Conservation (phyloP, 2,113 vertebrate genomes). For the Meleagris gallopavo region DNA sequence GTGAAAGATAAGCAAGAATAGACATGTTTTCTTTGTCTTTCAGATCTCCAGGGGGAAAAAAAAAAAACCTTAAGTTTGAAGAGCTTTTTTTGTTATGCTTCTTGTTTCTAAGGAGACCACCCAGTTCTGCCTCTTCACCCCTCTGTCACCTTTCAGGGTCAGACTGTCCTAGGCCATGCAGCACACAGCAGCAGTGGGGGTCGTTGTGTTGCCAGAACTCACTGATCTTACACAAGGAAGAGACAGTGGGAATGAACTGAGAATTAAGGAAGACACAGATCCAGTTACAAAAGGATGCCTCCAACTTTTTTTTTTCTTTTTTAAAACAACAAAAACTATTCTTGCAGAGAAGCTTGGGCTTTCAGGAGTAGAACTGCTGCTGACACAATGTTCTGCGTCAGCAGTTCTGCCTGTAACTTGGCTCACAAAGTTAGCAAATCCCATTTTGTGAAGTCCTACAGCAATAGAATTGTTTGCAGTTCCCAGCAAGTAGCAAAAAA, state of each 20-base stretch:
- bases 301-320: neutral
- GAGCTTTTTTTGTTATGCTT: neutral
- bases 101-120: neutral
- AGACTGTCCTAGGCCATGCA: neutral
- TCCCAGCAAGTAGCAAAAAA: conserved; percentile 3
- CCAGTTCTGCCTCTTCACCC: neutral
- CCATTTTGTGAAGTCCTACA: neutral
- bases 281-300: neutral
- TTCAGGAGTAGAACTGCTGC: neutral
- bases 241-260: neutral
- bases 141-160: neutral
- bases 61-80: neutral
- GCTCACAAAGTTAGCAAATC: neutral
- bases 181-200: neutral
- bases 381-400: neutral
- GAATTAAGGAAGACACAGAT: conserved; percentile 11
- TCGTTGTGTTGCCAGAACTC: neutral
- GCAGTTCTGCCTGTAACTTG: neutral
- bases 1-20: too few species aligned
- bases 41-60: neutral
- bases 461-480: conserved; percentile 4
- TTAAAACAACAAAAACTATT: neutral
- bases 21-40: neutral
- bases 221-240: neutral
- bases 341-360: neutral